phyloP scores from a whole-genome alignment of 2,797 vertebrate genomes.

The Phataginus tetradactyla region DNA sequence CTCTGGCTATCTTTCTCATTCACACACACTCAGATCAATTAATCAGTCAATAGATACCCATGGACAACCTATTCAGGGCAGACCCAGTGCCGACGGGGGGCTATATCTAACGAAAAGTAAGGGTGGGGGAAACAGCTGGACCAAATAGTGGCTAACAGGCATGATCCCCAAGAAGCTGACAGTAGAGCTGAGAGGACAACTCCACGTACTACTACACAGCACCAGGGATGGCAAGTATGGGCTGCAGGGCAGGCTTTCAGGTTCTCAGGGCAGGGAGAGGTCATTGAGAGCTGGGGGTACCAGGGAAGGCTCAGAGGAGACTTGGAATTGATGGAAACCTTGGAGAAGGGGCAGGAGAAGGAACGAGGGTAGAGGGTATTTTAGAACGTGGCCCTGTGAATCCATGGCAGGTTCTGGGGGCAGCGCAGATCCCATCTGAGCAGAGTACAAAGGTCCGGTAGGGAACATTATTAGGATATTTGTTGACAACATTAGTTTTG shows the following conservation, averaged over 20 bases:
- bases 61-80: rapidly evolving
- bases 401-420: neutral
- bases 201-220: rapidly evolving
- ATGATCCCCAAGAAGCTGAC: rapidly evolving
- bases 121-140: neutral
- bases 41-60: neutral
- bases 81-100: neutral
- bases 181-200: rapidly evolving
- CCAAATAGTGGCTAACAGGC: neutral
- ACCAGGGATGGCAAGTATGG: neutral
- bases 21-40: neutral
- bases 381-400: neutral
- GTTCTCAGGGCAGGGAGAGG: neutral
- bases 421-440: neutral
- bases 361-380: neutral
- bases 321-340: neutral
- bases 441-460: neutral
- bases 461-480: neutral
- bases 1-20: neutral
- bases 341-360: neutral
- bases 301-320: neutral
- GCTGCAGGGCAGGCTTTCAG: neutral
- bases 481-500: neutral
- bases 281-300: neutral
- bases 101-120: neutral